phyloP scores from a whole-genome alignment of 37 sponge, comb jelly and placozoan species.

The Theonella swinhoei region DNA sequence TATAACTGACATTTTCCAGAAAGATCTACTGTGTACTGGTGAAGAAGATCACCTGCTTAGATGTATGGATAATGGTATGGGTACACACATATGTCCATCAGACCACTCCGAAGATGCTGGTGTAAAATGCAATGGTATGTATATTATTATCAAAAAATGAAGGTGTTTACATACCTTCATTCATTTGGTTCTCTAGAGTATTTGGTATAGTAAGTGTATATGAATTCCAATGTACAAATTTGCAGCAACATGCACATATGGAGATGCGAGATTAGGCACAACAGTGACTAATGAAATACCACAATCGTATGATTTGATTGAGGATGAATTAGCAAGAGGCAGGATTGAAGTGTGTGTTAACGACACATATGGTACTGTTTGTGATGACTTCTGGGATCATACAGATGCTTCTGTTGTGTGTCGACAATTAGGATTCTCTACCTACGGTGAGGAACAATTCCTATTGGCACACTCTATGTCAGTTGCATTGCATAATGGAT shows the following conservation, averaged over 20 bases:
- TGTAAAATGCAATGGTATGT: conserved; percentile 16
- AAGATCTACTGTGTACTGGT: conserved; percentile 3
- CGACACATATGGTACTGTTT: conserved; percentile 20
- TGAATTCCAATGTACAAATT: too few relatives aligned
- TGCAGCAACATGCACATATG: conserved; percentile 14
- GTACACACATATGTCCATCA: background rate
- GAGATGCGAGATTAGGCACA: background rate
- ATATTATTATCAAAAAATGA: too few relatives aligned
- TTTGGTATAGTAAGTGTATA: too few relatives aligned
- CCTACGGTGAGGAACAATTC: conserved; percentile 25
- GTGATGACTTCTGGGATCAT: conserved; percentile 29
- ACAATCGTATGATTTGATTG: conserved; percentile 9
- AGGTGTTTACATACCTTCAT: too few relatives aligned
- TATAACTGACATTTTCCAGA: background rate
- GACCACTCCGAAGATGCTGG: conserved; percentile 41
- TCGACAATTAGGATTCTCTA: conserved; percentile 32
- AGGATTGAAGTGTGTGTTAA: conserved; percentile 31
- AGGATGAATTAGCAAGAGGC: conserved; percentile 25
- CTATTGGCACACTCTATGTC: too few relatives aligned
- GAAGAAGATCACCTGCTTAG: background rate
- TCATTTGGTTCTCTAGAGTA: too few relatives aligned
- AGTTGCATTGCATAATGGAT: too few relatives aligned
- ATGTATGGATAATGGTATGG: background rate
- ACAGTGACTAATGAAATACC: too few relatives aligned
- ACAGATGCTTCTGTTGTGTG: conserved; percentile 28